Percentiles rank a stretch among this genome's conserved stretches.
These are phyloP conservation scores for Nyctereutes procyonoides DNA, from an alignment of 2,113 vertebrate species.

Conservation along the genomic window DNA sequence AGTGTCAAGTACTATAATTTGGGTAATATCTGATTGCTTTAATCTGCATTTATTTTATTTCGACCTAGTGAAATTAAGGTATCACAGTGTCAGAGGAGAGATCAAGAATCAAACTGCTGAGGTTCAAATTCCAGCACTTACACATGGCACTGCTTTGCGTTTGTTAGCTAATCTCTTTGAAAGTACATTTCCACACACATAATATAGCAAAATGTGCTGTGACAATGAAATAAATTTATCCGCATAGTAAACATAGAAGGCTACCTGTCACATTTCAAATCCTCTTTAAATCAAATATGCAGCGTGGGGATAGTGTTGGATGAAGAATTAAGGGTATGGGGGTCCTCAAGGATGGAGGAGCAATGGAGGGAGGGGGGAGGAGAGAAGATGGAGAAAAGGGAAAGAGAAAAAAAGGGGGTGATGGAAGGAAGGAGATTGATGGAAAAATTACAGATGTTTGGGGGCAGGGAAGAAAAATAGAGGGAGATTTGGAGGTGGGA, in stretches of 20 bases:
- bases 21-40: not conserved
- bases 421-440: not conserved
- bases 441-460: not conserved
- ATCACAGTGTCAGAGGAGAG: not conserved
- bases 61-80: not conserved
- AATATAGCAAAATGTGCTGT: not conserved
- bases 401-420: not conserved
- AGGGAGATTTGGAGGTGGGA: not conserved
- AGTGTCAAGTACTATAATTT: not conserved
- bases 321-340: not conserved
- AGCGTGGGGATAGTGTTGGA: not conserved
- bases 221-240: not conserved
- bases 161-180: not conserved
- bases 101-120: not conserved
- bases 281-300: not conserved
- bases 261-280: not conserved
- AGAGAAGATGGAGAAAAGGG: not conserved
- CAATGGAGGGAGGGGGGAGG: not conserved
- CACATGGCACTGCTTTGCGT: not conserved
- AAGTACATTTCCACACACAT: not conserved
- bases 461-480: not conserved
- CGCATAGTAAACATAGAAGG: not conserved
- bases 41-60: constrained; percentile 43
- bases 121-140: not conserved
- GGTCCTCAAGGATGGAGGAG: not conserved